Base-by-base conservation (phyloP, 2,888 invertebrate genomes). In the Cerastoderma edule region DNA sequence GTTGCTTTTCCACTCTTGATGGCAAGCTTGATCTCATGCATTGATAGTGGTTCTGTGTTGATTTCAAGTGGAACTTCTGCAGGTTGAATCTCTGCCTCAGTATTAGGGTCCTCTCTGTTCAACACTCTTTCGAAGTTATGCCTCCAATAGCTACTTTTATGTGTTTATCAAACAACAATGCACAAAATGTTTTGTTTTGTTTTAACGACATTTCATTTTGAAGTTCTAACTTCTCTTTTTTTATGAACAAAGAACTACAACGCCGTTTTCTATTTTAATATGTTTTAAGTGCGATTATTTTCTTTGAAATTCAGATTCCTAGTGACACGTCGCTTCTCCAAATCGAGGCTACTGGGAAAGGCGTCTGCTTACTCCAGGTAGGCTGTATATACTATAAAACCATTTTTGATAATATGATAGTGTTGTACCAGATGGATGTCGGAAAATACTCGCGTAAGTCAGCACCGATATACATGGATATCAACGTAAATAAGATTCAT, bases 311-410 rank as follows among this genome's bases (percentile, higher is more conserved):
- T n/a, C 39, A 67, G 53, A 13, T 60, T 33, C 33, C 46, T 28
- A 13, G 19, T 6, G 19, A 28, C n/a, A 67, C 67, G 16, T 28
- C 35, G 10, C 13, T 24, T 3, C 28, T 71, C 1, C 30, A 60
- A 28, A 53, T 75, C 5, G 5, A 39, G 22, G 75, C 66, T 22
- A 10, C 35, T 8, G 75, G 75, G 13, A 28, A 10, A 6, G 75
- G 75, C 19, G 60, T 71, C 24, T 50, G 60, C 1, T 33, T 75
- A 10, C 44, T 71, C 8, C 60, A 67, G 75, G 75, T 75, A 53
- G 39, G 6, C 10, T 27, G 39, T 39, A 39, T 39, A 39, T 39
- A 39, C 16, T 13, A 13, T 39, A 39, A 39, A 39, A 39, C 39
- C 8, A 10, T 39, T 8, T 39, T 8, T 8, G 39, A 39, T 8